Percentiles rank a stretch among this genome's conserved stretches.
These are phyloP conservation scores for Brotula barbata DNA, from an alignment of 2,797 vertebrate species.

Conservation along the genomic window DNA sequence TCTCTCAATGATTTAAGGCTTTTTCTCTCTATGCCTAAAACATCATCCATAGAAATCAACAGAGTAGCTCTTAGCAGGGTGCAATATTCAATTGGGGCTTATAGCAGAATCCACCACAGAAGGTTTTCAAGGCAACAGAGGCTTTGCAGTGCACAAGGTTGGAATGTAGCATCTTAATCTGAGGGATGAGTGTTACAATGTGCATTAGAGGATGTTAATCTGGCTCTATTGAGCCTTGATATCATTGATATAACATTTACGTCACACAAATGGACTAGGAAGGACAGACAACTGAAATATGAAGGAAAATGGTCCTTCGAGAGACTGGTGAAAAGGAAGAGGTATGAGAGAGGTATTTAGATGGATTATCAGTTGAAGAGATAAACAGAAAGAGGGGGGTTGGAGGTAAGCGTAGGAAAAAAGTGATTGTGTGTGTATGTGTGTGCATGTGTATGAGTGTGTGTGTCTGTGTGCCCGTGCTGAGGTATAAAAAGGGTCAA, in stretches of 20 bases:
- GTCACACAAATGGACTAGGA: conserved; percentile 59
- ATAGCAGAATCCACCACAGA: conserved; percentile 57
- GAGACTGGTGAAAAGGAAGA: conserved; percentile 71
- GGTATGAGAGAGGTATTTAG: conserved; percentile 49
- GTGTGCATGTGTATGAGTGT: neutral
- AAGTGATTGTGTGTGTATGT: conserved; percentile 38
- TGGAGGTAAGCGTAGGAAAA: conserved; percentile 46
- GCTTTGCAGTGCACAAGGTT: conserved; percentile 67
- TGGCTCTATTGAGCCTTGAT: conserved; percentile 70
- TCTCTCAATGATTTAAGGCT: conserved; percentile 63
- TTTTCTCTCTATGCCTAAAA: conserved; percentile 50
- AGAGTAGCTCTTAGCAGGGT: conserved; percentile 48
- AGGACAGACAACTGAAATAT: conserved; percentile 34
- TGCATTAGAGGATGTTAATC: conserved; percentile 75
- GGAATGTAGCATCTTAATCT: conserved; percentile 75
- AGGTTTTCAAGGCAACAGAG: conserved; percentile 60
- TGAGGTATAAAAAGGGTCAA: conserved; percentile 86
- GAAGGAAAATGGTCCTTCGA: conserved; percentile 53
- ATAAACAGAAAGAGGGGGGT: conserved; percentile 40
- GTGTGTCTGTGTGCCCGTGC: conserved; percentile 20
- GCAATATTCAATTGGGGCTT: conserved; percentile 59
- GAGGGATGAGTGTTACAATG: conserved; percentile 72
- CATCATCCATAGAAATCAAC: conserved; percentile 51
- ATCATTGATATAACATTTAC: conserved; percentile 72
- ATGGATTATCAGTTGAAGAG: conserved; percentile 59